Percentiles rank a stretch among this genome's conserved stretches.
These are phyloP conservation scores for Plodia interpunctella DNA, from an alignment of 1,140 invertebrate genomes.

Conservation along the genomic window DNA sequence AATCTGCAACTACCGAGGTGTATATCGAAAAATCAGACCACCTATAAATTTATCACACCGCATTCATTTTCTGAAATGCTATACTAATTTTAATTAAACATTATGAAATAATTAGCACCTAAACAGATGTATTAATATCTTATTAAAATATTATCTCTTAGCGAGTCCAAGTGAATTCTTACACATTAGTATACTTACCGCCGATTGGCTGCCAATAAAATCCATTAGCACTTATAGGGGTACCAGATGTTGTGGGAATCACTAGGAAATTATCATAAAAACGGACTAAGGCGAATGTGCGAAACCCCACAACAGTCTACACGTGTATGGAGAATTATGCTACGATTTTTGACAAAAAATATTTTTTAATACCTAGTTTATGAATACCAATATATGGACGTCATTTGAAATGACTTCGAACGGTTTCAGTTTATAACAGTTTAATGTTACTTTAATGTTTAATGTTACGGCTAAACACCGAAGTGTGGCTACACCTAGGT, in stretches of 20 bases:
- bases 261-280: conserved; percentile 57
- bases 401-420: too few relatives aligned
- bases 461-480: too few relatives aligned
- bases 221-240: conserved; percentile 59
- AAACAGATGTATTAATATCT: neutral
- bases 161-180: neutral
- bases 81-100: neutral
- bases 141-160: neutral
- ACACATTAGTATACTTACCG: conserved; percentile 8
- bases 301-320: conserved; percentile 30
- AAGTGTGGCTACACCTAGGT: too few relatives aligned
- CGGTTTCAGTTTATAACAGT: too few relatives aligned
- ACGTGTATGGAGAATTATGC: conserved; percentile 14
- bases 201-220: conserved; percentile 32
- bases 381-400: too few relatives aligned
- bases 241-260: conserved; percentile 44
- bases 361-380: neutral
- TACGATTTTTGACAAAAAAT: neutral
- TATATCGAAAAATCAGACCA: too few relatives aligned
- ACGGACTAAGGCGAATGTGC: conserved; percentile 45
- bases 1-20: too few relatives aligned
- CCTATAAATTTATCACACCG: too few relatives aligned
- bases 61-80: too few relatives aligned
- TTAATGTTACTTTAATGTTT: too few relatives aligned
- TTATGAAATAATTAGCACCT: neutral